Evolutionary conservation across 2,888 invertebrate species (phyloP), one percentile per base, ranked within the genome.

Genomic region (Pilophorus perplexus): DNA sequence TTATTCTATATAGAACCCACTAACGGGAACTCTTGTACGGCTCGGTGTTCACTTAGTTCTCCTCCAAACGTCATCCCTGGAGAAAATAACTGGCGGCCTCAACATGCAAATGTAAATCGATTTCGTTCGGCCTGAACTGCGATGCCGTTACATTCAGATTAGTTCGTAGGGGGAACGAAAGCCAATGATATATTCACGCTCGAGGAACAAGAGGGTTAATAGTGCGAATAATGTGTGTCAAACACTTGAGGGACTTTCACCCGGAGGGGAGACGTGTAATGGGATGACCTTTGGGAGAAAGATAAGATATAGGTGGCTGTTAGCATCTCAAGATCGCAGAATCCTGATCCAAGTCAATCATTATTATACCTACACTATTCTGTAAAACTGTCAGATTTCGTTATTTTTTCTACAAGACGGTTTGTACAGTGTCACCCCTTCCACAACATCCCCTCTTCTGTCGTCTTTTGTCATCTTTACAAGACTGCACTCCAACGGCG

Each of bases 211-310:
- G 23, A 23, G 59, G 42, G 59, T 59, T 59, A 59, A 59, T 59
- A 44, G 42, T 59, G 59, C 40, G 44, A 59, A 59, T 59, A 40
- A 59, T 59, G 59, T 59, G 40, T 59, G 59, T 59, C 59, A 59
- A 42, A 55, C 38, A n/a, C n/a, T 55, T 28, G 33, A n/a, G 5
- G 52, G 27, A 59, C 59, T 59, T 59, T 59, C 59, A 27, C 59
- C 40, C 10, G 3, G 59, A 42, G 42, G 46, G 25, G 14, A 12
- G 12, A 46, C n/a, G 46, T 22, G 46, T 23, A 23, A 23, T 46
- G 23, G 46, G 25, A 23, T 46, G 46, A 46, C 46, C 46, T 46
- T 46, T 46, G 23, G 1, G 23, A 8, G 46, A 1, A 25, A 23
- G 14, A 2, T 5, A 46, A 2, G 12, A 46, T 23, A 46, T 46